phyloP scores from a whole-genome alignment of 2,888 invertebrate species.

The Rugalucina vietnamica region DNA sequence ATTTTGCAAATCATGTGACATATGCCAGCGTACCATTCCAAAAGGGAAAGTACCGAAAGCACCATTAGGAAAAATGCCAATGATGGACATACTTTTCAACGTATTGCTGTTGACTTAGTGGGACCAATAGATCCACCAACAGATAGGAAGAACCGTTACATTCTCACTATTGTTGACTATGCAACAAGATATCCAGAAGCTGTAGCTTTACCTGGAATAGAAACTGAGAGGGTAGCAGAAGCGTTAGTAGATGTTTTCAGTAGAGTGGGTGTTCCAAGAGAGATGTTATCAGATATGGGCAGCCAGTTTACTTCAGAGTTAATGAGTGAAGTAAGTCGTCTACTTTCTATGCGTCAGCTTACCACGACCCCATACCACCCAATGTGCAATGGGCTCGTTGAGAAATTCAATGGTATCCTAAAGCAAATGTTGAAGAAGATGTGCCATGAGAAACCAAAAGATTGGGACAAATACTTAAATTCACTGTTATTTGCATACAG shows the following conservation, averaged over 20 bases:
- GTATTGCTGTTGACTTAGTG: slow-evolving; percentile 55
- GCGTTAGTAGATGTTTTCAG: slow-evolving; percentile 45
- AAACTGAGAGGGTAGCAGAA: slow-evolving; percentile 48
- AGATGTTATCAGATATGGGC: slow-evolving; percentile 53
- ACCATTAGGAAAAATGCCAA: slow-evolving; percentile 54
- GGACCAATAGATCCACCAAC: slow-evolving; percentile 51
- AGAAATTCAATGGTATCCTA: no score
- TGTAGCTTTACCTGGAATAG: slow-evolving; percentile 23
- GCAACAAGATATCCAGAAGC: slow-evolving; percentile 36
- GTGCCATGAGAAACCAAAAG: no score
- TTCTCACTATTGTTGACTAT: slow-evolving; percentile 56
- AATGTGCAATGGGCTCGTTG: no score
- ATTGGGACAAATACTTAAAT: no score
- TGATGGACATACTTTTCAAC: slow-evolving; percentile 60
- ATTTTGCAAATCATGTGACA: slow-evolving; percentile 52
- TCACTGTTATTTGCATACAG: no score
- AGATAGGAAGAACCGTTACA: slow-evolving; percentile 42
- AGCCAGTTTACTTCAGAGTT: slow-evolving; percentile 64
- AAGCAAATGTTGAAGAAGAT: no score
- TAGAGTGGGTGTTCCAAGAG: slow-evolving; percentile 40
- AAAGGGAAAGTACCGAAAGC: slow-evolving; percentile 51
- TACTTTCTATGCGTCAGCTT: no score
- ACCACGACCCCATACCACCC: no score
- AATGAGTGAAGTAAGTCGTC: no score
- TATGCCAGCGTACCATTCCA: slow-evolving; percentile 40